A percentile compares a stretch with the other conserved stretches of the same genome.
Conservation (phyloP, 2,888 invertebrate genomes). For the Pemphredon lugubris region DNA sequence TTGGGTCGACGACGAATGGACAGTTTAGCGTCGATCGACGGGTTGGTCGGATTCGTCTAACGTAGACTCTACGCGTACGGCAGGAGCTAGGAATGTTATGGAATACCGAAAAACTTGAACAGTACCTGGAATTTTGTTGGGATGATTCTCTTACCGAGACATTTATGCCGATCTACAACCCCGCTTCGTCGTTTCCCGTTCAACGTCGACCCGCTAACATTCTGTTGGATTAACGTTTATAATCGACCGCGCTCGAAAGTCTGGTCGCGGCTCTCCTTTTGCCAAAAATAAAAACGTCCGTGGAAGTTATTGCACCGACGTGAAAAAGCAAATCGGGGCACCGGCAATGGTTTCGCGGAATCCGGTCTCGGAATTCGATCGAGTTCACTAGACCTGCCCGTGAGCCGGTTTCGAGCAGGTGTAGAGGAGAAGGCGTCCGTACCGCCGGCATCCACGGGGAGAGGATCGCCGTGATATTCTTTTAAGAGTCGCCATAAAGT, state of each 20-base stretch:
- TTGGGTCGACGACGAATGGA: not conserved
- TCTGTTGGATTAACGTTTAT: too few relatives aligned
- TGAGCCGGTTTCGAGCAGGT: conserved; percentile 71
- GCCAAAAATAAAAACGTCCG: conserved; percentile 5
- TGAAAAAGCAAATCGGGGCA: conserved; percentile 60
- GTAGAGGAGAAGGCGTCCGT: conserved; percentile 46
- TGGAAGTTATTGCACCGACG: conserved; percentile 36
- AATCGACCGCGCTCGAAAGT: too few relatives aligned
- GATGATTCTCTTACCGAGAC: too few relatives aligned
- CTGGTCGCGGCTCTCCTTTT: not conserved
- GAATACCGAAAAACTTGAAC: too few relatives aligned
- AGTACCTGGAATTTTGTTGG: too few relatives aligned
- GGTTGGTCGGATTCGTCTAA: not conserved
- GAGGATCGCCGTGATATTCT: conserved; percentile 33
- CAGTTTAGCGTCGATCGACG: not conserved
- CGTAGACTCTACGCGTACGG: too few relatives aligned
- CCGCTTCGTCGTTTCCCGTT: too few relatives aligned
- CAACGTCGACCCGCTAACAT: too few relatives aligned
- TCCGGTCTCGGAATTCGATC: conserved; percentile 76
- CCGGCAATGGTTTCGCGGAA: conserved; percentile 69
- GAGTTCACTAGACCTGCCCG: conserved; percentile 72
- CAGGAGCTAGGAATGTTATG: too few relatives aligned
- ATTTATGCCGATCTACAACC: too few relatives aligned
- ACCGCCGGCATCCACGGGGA: conserved; percentile 19
- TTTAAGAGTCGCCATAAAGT: conserved; percentile 49